Percentiles rank a stretch among this genome's conserved stretches.
Conservation (phyloP, 2,888 invertebrate species). For the Listrodromus nycthemerus region DNA sequence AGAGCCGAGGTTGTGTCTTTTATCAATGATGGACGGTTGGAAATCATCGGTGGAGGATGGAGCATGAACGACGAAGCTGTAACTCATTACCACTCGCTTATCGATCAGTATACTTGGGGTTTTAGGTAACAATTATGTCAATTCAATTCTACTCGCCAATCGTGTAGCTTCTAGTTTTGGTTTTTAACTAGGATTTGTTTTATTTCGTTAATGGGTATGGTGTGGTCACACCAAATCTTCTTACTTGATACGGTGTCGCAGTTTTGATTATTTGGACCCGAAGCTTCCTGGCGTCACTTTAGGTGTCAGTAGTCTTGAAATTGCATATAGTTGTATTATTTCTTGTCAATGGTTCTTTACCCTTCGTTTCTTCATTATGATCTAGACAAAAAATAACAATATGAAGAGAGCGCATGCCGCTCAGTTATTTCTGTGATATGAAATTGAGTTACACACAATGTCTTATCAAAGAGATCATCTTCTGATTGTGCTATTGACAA, state of each 20-base stretch:
- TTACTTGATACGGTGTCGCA: too few species aligned
- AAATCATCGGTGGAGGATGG: conserved; percentile 93
- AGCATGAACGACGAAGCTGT: conserved; percentile 94
- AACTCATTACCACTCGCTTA: conserved; percentile 89
- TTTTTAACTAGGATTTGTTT: background rate
- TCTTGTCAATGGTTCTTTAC: too few species aligned
- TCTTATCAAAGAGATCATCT: background rate
- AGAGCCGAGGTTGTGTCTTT: conserved; percentile 86
- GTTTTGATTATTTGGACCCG: too few species aligned
- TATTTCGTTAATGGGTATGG: too few species aligned
- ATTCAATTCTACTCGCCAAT: background rate
- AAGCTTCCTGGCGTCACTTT: too few species aligned
- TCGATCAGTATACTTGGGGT: conserved; percentile 92
- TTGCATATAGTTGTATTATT: too few species aligned
- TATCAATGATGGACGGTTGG: conserved; percentile 90
- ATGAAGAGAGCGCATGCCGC: background rate
- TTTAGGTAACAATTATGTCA: conserved; percentile 85
- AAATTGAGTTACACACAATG: too few species aligned
- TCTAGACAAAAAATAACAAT: background rate
- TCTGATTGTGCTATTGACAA: too few species aligned
- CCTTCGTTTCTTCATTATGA: background rate
- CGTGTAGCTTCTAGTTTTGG: background rate
- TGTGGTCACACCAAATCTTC: too few species aligned
- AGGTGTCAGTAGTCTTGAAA: too few species aligned
- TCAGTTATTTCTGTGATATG: too few species aligned